Conservation (phyloP, 2,888 invertebrate genomes). For the Chrysodeixis includens region DNA sequence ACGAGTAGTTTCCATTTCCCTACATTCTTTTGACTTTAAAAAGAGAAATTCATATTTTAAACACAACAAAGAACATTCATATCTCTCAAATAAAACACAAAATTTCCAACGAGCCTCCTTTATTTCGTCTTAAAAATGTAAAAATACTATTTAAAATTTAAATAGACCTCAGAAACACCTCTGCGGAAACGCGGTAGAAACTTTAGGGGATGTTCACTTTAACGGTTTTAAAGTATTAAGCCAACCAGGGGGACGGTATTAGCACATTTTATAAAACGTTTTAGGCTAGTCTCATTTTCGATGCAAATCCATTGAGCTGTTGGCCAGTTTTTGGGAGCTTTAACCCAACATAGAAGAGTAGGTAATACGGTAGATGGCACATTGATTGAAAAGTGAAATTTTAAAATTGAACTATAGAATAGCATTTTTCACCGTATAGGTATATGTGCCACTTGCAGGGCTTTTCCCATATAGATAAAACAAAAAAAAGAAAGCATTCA, state of each 20-base stretch:
- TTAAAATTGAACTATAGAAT: neutral
- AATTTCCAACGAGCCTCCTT: neutral
- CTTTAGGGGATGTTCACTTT: constrained; percentile 54
- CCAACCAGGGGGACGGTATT: constrained; percentile 62
- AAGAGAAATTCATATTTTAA: too few species aligned
- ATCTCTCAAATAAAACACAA: neutral
- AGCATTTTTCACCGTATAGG: too few species aligned
- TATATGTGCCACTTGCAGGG: too few species aligned
- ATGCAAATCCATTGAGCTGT: constrained; percentile 77
- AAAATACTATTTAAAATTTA: constrained; percentile 6
- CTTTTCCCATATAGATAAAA: too few species aligned
- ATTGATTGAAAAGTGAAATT: neutral
- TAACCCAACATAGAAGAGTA: constrained; percentile 15
- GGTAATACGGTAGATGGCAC: neutral
- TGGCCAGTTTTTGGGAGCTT: constrained; percentile 57
- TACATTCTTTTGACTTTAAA: too few species aligned
- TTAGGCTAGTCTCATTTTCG: constrained; percentile 76
- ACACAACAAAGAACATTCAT: too few species aligned
- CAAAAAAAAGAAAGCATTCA: too few species aligned
- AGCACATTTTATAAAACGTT: constrained; percentile 77
- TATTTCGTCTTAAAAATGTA: constrained; percentile 7
- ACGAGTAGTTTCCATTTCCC: too few species aligned
- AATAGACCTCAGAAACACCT: neutral
- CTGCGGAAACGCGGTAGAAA: neutral
- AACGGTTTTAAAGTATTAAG: constrained; percentile 69